Evolutionary conservation across 2,888 invertebrate species (phyloP).

Genomic region (Scaptomyza parva): DNA sequence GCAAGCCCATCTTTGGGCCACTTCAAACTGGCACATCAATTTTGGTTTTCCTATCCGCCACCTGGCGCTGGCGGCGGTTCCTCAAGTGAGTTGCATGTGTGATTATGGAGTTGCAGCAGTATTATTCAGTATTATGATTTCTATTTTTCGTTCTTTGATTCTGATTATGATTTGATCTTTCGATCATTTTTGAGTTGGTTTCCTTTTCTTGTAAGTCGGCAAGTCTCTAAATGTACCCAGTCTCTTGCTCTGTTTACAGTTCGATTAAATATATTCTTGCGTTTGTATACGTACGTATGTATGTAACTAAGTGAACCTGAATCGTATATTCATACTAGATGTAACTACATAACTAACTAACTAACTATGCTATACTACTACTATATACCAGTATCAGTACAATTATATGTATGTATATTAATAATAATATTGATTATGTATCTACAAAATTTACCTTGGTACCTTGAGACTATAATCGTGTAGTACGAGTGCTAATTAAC

Average conservation of each 20-base stretch:
- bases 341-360: conserved; percentile 37
- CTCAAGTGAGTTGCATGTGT: conserved; percentile 86
- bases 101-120: conserved; percentile 42
- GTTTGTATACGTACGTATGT: conserved; percentile 67
- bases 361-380: conserved; percentile 27
- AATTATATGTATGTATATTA: conserved; percentile 46
- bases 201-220: conserved; percentile 48
- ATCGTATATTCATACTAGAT: conserved; percentile 52
- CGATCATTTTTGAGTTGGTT: conserved; percentile 35
- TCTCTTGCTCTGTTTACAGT: conserved; percentile 65
- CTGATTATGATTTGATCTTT: too few relatives aligned
- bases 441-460: conserved; percentile 33
- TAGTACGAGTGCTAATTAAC: conserved; percentile 38
- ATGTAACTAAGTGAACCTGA: conserved; percentile 63
- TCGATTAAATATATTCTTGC: conserved; percentile 59
- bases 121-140: conserved; percentile 13
- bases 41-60: conserved; percentile 94
- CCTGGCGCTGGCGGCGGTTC: conserved; percentile 90
- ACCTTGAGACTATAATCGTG: conserved; percentile 35
- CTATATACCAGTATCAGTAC: conserved; percentile 37
- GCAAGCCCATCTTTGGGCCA: conserved; percentile 84
- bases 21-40: conserved; percentile 93
- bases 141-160: neutral
- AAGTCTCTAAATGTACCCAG: conserved; percentile 62
- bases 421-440: conserved; percentile 43